Evolutionary conservation across 2,113 vertebrate species (phyloP), one percentile per base, ranked within the genome.

Genomic region (Misgurnus anguillicaudatus): DNA sequence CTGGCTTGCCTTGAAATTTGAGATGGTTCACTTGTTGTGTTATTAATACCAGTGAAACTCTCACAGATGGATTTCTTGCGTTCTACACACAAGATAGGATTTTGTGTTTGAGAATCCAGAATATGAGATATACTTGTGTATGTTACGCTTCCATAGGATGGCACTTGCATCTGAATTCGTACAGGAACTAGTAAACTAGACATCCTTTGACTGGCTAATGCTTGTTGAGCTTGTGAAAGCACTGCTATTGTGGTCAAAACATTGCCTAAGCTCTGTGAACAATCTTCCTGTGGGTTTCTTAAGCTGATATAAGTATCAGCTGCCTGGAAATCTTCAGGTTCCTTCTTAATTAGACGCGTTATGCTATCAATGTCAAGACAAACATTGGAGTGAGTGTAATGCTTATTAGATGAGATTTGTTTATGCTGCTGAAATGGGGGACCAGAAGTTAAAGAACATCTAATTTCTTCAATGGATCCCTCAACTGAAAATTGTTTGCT

Each of bases 71-170:
- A 90, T 61, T 69, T 71, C 42, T 77, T 76, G 24, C 62, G 53
- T 61, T 48, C n/a, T 9, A 72, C 1, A 0, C 92, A 86, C 19
- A 92, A 91, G 81, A 91, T 92, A 69, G 93, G 90, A 53, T 85
- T 87, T 74, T 95, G 94, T 10, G 92, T 92, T 14, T 90, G 92
- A 86, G 91, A 87, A 85, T 93, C 92, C 58, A 96, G 90, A 69
- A 96, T 94, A 91, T 97, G 98, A 16, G 97, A 98, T 86, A 99
- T 95, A 83, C 95, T 98, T 42, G 98, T 99, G 90, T 99, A 99
- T 87, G 97, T 99, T 82, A 98, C 93, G 83, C 94, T 98, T 83
- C 97, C 94, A 0, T 94, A 98, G 61, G 94, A 96, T n/a, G 97
- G 97, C 79, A 99, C 95, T 0, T 98, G 92, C n/a, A 97, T 98